Conservation (phyloP, 2,113 vertebrate genomes). For the Cyanoliseus patagonus region DNA sequence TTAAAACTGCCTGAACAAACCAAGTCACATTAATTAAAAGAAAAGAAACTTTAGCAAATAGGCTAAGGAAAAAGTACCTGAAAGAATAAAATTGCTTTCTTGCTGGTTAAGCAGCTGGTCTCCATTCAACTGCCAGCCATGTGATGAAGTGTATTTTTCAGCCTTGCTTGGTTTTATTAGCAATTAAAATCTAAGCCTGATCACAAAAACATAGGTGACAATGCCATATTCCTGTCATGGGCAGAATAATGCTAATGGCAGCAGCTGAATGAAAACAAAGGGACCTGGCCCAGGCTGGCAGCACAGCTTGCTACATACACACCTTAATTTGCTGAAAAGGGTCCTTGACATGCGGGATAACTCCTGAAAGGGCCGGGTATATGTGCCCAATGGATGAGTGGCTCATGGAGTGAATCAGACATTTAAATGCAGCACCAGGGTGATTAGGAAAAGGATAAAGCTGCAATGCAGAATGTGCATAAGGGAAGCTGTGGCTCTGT, state of each 20-base stretch:
- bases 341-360: background rate
- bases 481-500: background rate
- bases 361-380: background rate
- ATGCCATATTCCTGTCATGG: background rate
- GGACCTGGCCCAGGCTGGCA: background rate
- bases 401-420: rapidly evolving
- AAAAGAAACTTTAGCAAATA: background rate
- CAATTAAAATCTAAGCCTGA: background rate
- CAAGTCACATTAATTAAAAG: background rate
- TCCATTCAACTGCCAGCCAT: background rate
- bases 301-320: background rate
- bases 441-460: background rate
- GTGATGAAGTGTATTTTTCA: background rate
- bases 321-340: background rate
- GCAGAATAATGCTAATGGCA: background rate
- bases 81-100: background rate
- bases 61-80: background rate
- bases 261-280: background rate
- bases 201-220: background rate
- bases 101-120: background rate
- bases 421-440: background rate
- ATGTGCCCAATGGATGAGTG: rapidly evolving
- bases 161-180: background rate
- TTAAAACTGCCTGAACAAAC: background rate
- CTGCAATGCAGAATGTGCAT: rapidly evolving